These are phyloP conservation scores for Yponomeuta cagnagella DNA, from an alignment of 2,888 invertebrate species.

Conservation along the genomic window DNA sequence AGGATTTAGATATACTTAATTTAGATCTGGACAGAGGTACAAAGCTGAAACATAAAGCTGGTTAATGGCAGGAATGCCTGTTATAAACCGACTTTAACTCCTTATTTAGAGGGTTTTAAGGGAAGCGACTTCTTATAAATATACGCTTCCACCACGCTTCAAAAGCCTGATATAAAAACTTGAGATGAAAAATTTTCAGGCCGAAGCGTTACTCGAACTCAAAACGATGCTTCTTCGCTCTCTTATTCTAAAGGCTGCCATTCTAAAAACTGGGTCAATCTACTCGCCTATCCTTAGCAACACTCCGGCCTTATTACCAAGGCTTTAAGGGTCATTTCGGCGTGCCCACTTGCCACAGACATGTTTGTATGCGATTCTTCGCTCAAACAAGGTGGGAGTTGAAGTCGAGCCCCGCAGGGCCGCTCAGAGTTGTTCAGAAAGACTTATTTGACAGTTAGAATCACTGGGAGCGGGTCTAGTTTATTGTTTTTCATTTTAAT, in stretches of 20 bases:
- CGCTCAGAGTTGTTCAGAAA: not conserved
- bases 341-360: not conserved
- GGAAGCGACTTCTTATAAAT: no score
- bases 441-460: not conserved
- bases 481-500: conserved; percentile 1
- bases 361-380: not conserved
- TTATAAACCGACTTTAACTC: no score
- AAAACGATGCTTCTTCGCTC: no score
- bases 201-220: no score
- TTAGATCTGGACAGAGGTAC: no score
- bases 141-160: no score
- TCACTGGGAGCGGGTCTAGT: not conserved
- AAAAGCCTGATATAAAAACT: no score
- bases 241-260: not conserved
- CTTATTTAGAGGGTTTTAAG: no score
- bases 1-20: no score
- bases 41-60: no score
- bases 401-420: not conserved
- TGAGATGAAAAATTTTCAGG: no score
- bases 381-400: not conserved
- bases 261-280: not conserved
- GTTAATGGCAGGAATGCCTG: no score
- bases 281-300: not conserved
- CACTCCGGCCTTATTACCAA: not conserved
- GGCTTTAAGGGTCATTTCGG: not conserved